Evolutionary conservation across 92 coral and sea anemone species (phyloP).

Genomic region (Montipora capitata): DNA sequence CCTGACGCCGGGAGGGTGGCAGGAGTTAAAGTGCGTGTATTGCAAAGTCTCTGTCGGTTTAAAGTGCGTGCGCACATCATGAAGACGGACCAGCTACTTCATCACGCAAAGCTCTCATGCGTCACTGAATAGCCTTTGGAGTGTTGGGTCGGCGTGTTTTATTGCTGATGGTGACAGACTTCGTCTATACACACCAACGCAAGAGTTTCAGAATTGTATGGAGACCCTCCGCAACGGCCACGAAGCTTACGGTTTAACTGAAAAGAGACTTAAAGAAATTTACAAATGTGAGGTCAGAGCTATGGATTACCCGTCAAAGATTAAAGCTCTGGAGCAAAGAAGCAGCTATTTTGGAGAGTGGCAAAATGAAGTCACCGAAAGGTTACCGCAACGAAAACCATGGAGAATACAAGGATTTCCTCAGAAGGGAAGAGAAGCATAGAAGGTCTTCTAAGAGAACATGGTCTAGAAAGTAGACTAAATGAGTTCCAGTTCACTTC

Average conservation of each 20-base stretch:
- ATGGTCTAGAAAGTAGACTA: too few species aligned
- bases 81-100: too few species aligned
- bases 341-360: conserved; percentile 40
- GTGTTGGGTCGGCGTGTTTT: conserved; percentile 23
- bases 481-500: too few species aligned
- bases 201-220: conserved; percentile 32
- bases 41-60: too few species aligned
- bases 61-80: too few species aligned
- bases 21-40: too few species aligned
- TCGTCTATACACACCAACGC: conserved; percentile 22
- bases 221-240: conserved; percentile 32
- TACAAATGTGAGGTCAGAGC: conserved; percentile 20
- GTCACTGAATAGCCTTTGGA: not conserved
- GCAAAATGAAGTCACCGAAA: conserved; percentile 36
- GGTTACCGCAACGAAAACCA: too few species aligned
- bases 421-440: too few species aligned
- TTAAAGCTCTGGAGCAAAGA: conserved; percentile 39
- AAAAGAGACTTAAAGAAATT: conserved; percentile 43
- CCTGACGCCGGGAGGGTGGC: too few species aligned
- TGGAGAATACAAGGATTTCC: too few species aligned
- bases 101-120: too few species aligned
- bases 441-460: too few species aligned
- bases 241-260: conserved; percentile 38
- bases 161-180: conserved; percentile 41
- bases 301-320: conserved; percentile 9